A percentile compares a stretch with the other conserved stretches of the same genome.
These are phyloP conservation scores for Psittacula cyanocephala DNA, from an alignment of 2,113 vertebrate genomes.

Conservation along the genomic window DNA sequence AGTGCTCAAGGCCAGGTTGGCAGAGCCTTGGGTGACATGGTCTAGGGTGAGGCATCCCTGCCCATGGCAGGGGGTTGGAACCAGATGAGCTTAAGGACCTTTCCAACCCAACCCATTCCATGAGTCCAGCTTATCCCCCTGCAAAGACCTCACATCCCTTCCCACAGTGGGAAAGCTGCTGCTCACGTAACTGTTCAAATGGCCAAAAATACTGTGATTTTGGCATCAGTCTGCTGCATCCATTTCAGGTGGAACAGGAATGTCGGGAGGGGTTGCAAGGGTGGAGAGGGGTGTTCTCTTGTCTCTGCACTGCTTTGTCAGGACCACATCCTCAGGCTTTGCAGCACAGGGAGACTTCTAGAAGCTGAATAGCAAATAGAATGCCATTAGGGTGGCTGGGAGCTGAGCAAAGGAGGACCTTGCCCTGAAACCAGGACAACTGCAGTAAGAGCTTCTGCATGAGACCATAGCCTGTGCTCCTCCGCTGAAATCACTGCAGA, in stretches of 20 bases:
- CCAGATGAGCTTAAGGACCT: not conserved
- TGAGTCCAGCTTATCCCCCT: not conserved
- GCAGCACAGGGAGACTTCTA: not conserved
- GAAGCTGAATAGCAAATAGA: not conserved
- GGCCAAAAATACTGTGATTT: not conserved
- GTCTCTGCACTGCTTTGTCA: not conserved
- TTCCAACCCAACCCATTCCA: not conserved
- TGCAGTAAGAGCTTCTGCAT: not conserved
- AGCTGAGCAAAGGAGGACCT: not conserved
- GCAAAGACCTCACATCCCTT: not conserved
- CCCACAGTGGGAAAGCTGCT: fast-evolving
- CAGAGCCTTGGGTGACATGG: not conserved
- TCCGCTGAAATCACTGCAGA: not conserved
- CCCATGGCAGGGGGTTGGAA: not conserved
- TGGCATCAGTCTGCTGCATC: fast-evolving
- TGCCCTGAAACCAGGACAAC: not conserved
- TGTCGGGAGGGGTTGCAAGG: fast-evolving
- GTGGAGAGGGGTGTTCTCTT: not conserved
- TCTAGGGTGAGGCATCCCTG: not conserved
- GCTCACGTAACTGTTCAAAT: fast-evolving
- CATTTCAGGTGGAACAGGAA: not conserved
- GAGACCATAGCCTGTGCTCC: not conserved
- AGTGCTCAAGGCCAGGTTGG: not conserved
- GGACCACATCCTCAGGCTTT: not conserved
- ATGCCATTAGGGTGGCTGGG: not conserved